Evolutionary conservation across 2,113 vertebrate genomes (phyloP), one percentile per base, ranked within the genome.

Genomic region (Canis aureus): DNA sequence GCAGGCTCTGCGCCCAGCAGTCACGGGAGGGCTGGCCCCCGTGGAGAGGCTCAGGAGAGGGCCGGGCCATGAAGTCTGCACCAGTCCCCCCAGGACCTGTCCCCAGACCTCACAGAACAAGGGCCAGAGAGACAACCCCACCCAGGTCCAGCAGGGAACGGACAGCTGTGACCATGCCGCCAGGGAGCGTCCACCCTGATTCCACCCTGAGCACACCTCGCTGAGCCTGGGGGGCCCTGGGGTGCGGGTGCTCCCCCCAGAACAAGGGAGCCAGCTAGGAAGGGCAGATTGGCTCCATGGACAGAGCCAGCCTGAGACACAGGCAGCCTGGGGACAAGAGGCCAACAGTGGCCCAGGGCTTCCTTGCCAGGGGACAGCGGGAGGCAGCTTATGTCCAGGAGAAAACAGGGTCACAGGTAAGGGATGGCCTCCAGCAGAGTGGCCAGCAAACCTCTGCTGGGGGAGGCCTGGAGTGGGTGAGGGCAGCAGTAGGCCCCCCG

Each of bases 101-200:
- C 49, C 8, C 2, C 2, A 49, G 27, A 79, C 76, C 0, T 32
- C 49, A 8, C 16, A 20, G 76, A 79, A 32, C 27, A 0, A 4
- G 20, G 53, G 43, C 71, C 23, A 17, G 9, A 64, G 29, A 13
- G 20, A 71, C 43, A 22, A 35, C 12, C 59, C 38, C 13, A 51
- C 8, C 43, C 29, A 38, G 73, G 29, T 74, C 49, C 80, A 15
- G 82, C 7, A 7, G 43, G 12, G 3, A 76, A 76, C 43, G 3
- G 74, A 49, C 15, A 6, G 25, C 43, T 3, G 3, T 17, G 12
- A 15, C 25, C 1, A 3, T 7, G 2, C 13, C 3, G 7, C 43
- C 74, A 51, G 74, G 13, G 1, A 27, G 74, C 1, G 7, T 17
- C 19, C 74, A 76, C 43, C 43, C 43, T 3, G 2, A 67, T 67